Base-by-base conservation (phyloP, 2,797 vertebrate species). In the Hippoglossus hippoglossus region DNA sequence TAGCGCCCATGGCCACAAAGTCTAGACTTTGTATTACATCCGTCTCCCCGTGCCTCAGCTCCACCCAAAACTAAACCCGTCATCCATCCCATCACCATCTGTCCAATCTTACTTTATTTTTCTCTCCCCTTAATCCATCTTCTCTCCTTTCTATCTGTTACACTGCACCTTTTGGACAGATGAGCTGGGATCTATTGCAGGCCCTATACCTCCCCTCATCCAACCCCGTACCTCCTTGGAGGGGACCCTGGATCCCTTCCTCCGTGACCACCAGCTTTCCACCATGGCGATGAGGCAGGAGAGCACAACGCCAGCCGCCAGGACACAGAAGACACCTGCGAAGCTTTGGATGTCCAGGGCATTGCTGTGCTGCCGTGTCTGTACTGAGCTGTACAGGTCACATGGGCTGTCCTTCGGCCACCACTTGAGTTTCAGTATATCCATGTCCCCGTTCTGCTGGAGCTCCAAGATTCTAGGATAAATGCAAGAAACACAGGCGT, bases 331-430 rank as follows among this genome's bases (percentile, higher is more conserved):
- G 61, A 99, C 98, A 1, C 98, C 98, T 0, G 98, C 97, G 60
- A 99, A 99, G 90, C 98, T 99, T 91, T 98, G 98, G 91, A 99
- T 98, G 91, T 99, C 97, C 89, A 99, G 94, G 71, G 98, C 97
- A 5, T 93, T 96, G 87, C 96, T 96, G 53, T 92, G 96, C 91
- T 97, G 96, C 75, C 96, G 95, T 4, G 96, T 94, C 83, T 97
- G 96, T 85, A 97, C 92, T 0, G 97, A 96, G 36, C 96, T 96
- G 86, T 96, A 97, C 80, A 98, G 95, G 90, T 99, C 97, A 85
- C 98, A 99, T 1, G 98, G 96, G 78, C 96, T 95, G 3, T 98
- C 98, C 89, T 95, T 96, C 0, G 98, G 98, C 98, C 98, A 99
- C 97, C 97, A 99, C 89, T 99, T 99, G 81, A 98, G 96, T 88